Base-by-base conservation (phyloP, 2,113 vertebrate species). In the Genyomyrus donnyi region DNA sequence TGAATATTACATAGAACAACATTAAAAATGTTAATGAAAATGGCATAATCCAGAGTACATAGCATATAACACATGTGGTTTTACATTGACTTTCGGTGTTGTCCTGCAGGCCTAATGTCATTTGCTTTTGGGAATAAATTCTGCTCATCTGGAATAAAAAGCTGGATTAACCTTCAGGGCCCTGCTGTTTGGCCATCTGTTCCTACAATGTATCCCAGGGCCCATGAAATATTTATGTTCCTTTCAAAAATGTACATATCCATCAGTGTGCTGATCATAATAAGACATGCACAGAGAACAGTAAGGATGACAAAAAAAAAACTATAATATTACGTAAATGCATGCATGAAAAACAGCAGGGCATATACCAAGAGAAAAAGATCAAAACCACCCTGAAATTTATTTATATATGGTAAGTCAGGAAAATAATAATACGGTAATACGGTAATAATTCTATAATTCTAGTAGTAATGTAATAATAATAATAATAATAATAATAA, bases 141-240 rank as follows among this genome's bases (percentile, higher is more conserved):
- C 56, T 88, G 58, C 88, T 88, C 88, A 49, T 88, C 58, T 88
- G 88, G 88, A 88, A 88, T 53, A 70, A 83, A 83, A 45, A 45
- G 24, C 21, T 48, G 88, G 39, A 21, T 35, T 80, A 66, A 83
- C 88, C 66, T 89, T 89, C 66, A 89, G 88, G 88, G 46, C 49
- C 56, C 46, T 83, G 66, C 66, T 83, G 88, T 89, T 89, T 80
- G 70, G 80, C 88, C 74, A 70, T 77, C 88, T 89, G 88, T 53
- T 83, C 35, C 88, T 70, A 42, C 31, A 89, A 39, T 53, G 15
- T 15, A 24, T 70, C 88, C 70, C 70, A 21, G 17, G 49, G 49
- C 48, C 46, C 70, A 89, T 89, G 46, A 89, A 89, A 89, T 80
- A 89, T 89, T 89, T 70, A 89, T 89, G 48, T 66, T 49, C 27